Percentiles rank a stretch among this genome's conserved stretches.
phyloP scores from a whole-genome alignment of 2,113 vertebrate genomes.

The Eudyptes chrysolophus region DNA sequence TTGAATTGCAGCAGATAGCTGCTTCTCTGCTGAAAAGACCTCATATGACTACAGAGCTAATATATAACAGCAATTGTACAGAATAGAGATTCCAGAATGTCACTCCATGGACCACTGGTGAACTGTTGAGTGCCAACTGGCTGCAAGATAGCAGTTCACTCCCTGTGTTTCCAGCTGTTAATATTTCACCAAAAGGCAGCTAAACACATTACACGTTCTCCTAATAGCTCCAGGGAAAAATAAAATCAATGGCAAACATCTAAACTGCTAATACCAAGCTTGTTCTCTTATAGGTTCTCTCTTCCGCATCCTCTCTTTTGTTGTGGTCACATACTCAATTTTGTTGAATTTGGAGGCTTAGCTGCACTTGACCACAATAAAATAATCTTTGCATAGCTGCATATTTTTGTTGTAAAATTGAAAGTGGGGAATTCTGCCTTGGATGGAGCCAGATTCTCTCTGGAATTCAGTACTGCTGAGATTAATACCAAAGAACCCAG shows the following conservation, averaged over 20 bases:
- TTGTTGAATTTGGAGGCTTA: background rate
- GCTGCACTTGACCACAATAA: background rate
- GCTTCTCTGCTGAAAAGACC: background rate
- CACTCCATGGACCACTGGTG: background rate
- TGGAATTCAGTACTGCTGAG: background rate
- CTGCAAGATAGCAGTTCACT: background rate
- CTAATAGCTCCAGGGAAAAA: background rate
- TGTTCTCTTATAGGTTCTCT: background rate
- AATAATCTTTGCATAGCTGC: background rate
- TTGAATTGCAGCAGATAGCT: background rate
- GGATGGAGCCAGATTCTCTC: background rate
- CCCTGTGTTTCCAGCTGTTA: background rate
- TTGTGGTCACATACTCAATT: background rate
- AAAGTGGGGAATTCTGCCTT: background rate
- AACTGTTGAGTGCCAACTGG: background rate
- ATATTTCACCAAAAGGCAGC: background rate
- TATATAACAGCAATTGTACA: background rate
- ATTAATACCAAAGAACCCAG: background rate
- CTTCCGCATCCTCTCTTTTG: background rate
- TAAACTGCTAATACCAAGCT: background rate
- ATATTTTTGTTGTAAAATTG: background rate
- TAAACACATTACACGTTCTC: background rate
- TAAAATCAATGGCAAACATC: background rate
- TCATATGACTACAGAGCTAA: background rate
- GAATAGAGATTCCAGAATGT: background rate